A percentile compares a stretch with the other conserved stretches of the same genome.
These are phyloP conservation scores for Chironomus riparius DNA, from an alignment of 2,888 invertebrate species.

Conservation along the genomic window DNA sequence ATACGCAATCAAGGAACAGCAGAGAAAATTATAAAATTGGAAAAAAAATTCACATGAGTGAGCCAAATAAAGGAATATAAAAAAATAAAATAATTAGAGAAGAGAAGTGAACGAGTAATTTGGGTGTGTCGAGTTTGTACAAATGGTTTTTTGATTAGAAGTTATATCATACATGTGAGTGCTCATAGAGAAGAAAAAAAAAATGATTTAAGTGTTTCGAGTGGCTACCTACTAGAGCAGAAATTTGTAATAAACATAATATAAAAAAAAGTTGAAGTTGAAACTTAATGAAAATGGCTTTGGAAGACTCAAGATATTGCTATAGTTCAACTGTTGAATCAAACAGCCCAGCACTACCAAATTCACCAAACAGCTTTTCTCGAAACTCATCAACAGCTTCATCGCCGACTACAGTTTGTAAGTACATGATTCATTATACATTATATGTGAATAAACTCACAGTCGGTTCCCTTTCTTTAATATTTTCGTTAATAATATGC, in stretches of 20 bases:
- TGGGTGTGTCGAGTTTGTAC: constrained; percentile 19
- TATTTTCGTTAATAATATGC: neutral
- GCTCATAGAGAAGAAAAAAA: neutral
- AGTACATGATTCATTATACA: constrained; percentile 6
- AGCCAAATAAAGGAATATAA: neutral
- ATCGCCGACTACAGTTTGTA: constrained; percentile 16
- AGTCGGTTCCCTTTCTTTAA: no score
- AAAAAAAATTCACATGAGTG: neutral
- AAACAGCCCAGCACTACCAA: constrained; percentile 12
- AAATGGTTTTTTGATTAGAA: constrained; percentile 26
- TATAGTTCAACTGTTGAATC: constrained; percentile 17
- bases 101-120: neutral
- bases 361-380: constrained; percentile 15
- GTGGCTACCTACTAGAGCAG: constrained; percentile 3
- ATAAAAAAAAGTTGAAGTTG: neutral
- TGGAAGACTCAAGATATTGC: constrained; percentile 17
- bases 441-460: neutral
- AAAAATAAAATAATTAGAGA: neutral
- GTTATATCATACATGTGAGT: constrained; percentile 9
- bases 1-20: neutral
- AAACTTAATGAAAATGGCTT: constrained; percentile 6
- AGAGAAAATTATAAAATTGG: neutral
- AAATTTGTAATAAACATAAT: neutral
- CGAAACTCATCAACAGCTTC: constrained; percentile 13
- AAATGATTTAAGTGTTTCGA: constrained; percentile 1